Conservation (phyloP, 2,113 vertebrate genomes). For the Cyphomyrus discorhynchus region DNA sequence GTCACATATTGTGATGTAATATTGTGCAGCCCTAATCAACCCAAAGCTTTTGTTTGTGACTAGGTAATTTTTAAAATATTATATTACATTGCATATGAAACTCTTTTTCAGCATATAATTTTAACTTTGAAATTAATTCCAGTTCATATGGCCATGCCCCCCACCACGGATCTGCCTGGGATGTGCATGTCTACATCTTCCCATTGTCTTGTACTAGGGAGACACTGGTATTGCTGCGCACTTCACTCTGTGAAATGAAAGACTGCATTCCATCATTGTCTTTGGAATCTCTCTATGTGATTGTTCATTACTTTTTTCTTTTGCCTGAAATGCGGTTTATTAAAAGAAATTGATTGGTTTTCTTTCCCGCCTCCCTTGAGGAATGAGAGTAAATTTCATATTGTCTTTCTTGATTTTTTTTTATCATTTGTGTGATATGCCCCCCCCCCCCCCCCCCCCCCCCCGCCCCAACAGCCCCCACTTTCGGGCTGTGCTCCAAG, state of each 20-base stretch:
- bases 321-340: background rate
- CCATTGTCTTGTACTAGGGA: background rate
- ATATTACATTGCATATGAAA: background rate
- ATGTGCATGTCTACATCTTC: background rate
- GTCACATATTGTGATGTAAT: background rate
- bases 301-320: background rate
- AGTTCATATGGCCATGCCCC: background rate
- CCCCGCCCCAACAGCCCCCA: conserved; percentile 5
- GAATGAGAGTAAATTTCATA: background rate
- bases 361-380: background rate
- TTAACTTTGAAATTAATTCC: background rate
- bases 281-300: background rate
- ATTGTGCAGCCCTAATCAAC: background rate
- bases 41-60: background rate
- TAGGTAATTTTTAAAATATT: background rate
- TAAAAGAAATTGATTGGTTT: background rate
- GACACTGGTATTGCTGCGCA: background rate
- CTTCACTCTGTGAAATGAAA: background rate
- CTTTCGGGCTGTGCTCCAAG: conserved; percentile 2
- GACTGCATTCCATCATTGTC: background rate
- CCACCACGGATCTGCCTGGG: background rate
- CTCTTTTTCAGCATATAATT: background rate
- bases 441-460: background rate
- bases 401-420: background rate
- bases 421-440: background rate